Percentiles rank a stretch among this genome's conserved stretches.
Conservation (phyloP, 2,113 vertebrate genomes). For the Xiphias gladius region DNA sequence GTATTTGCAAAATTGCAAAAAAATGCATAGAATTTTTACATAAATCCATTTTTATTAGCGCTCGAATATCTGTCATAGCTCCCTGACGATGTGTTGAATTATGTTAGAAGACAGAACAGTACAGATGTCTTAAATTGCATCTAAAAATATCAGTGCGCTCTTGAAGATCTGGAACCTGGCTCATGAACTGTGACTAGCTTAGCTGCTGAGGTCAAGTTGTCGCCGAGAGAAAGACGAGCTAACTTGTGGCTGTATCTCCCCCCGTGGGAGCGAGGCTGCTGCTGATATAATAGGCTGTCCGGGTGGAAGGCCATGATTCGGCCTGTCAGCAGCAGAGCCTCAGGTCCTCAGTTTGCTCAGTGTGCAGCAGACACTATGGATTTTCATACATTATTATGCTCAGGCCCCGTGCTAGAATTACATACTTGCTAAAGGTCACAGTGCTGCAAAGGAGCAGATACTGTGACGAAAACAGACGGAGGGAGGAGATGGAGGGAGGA, state of each 20-base stretch:
- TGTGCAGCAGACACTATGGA: slow-evolving; percentile 64
- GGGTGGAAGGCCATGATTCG: slow-evolving; percentile 23
- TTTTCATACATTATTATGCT: slow-evolving; percentile 70
- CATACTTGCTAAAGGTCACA: slow-evolving; percentile 66
- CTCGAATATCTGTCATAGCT: background rate
- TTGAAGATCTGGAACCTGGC: background rate
- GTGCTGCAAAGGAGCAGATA: slow-evolving; percentile 54
- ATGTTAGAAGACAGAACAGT: background rate
- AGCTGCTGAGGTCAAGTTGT: slow-evolving; percentile 54
- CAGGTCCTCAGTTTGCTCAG: slow-evolving; percentile 42
- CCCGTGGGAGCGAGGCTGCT: slow-evolving; percentile 30
- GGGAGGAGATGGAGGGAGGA: background rate
- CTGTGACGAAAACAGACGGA: slow-evolving; percentile 28
- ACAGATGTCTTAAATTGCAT: slow-evolving; percentile 9
- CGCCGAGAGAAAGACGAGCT: slow-evolving; percentile 47
- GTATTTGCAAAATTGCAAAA: background rate
- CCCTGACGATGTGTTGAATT: slow-evolving; percentile 9
- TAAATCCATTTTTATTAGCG: background rate
- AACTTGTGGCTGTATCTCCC: slow-evolving; percentile 18
- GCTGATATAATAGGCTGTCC: slow-evolving; percentile 52
- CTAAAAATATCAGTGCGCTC: slow-evolving; percentile 15
- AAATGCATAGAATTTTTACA: background rate
- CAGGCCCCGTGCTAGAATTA: slow-evolving; percentile 62
- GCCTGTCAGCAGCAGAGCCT: slow-evolving; percentile 60
- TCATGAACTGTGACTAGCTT: slow-evolving; percentile 25